Evolutionary conservation across 2,113 vertebrate genomes (phyloP).

Genomic region (Sula dactylatra): DNA sequence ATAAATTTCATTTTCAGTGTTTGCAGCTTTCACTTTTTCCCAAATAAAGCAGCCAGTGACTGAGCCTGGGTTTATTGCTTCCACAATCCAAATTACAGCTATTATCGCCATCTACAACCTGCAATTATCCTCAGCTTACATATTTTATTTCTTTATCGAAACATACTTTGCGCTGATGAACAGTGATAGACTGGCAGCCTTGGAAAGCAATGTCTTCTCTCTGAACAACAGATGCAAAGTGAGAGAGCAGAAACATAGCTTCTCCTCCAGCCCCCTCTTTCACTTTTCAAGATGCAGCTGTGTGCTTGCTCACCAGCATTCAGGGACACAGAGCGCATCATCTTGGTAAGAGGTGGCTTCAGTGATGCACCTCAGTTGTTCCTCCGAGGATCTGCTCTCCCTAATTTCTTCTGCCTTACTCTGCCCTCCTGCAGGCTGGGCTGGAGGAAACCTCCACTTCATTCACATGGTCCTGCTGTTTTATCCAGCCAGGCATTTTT

Average conservation of each 20-base stretch:
- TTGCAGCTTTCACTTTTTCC: constrained; percentile 25
- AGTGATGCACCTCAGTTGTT: neutral
- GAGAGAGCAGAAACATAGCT: neutral
- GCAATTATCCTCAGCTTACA: constrained; percentile 44
- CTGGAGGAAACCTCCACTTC: neutral
- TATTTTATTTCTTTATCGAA: constrained; percentile 25
- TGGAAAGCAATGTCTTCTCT: neutral
- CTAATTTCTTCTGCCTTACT: neutral
- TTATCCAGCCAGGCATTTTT: neutral
- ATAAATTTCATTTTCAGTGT: constrained; percentile 44
- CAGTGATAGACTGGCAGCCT: constrained; percentile 12
- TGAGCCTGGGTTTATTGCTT: constrained; percentile 51
- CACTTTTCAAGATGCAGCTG: neutral
- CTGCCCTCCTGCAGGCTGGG: too few species aligned
- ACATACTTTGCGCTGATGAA: neutral
- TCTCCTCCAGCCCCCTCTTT: neutral
- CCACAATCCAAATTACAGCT: constrained; percentile 52
- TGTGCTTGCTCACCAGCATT: fast-evolving
- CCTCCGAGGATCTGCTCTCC: neutral
- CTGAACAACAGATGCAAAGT: neutral
- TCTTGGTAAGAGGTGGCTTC: neutral
- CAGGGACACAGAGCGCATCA: fast-evolving
- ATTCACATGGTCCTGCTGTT: fast-evolving
- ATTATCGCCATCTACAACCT: constrained; percentile 49
- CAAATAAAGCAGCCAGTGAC: constrained; percentile 36